Evolutionary conservation across 2,888 invertebrate species (phyloP).

Genomic region (Aelia acuminata): DNA sequence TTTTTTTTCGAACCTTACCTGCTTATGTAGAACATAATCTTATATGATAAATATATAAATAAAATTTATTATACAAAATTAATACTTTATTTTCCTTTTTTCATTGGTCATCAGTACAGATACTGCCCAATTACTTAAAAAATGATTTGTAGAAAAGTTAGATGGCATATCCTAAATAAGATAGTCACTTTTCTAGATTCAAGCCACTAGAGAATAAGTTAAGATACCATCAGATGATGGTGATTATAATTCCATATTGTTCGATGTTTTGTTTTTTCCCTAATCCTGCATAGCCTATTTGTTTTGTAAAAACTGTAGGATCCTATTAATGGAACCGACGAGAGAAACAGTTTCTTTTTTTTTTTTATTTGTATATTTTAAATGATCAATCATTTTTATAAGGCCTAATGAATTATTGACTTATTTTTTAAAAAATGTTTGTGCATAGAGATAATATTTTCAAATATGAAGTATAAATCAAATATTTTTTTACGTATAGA

Average conservation of each 20-base stretch:
- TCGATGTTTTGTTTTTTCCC: not conserved
- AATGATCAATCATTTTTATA: not conserved
- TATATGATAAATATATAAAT: too few species aligned
- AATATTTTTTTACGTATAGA: constrained; percentile 10
- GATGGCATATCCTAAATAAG: not conserved
- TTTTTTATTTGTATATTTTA: not conserved
- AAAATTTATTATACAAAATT: too few species aligned
- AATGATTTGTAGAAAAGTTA: not conserved
- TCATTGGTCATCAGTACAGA: not conserved
- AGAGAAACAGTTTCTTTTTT: not conserved
- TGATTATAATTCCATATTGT: too few species aligned
- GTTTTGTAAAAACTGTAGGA: not conserved
- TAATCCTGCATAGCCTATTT: not conserved
- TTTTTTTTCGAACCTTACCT: too few species aligned
- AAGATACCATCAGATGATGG: too few species aligned
- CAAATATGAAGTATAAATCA: not conserved
- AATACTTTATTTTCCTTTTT: too few species aligned
- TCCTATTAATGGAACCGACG: not conserved
- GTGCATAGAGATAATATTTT: not conserved
- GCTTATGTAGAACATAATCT: too few species aligned
- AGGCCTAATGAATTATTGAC: not conserved
- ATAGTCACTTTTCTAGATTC: not conserved
- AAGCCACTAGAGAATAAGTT: not conserved
- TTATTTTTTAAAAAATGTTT: not conserved
- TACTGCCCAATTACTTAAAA: not conserved